Evolutionary conservation across 2,888 invertebrate genomes (phyloP).

Genomic region (Hecatera dysodea): DNA sequence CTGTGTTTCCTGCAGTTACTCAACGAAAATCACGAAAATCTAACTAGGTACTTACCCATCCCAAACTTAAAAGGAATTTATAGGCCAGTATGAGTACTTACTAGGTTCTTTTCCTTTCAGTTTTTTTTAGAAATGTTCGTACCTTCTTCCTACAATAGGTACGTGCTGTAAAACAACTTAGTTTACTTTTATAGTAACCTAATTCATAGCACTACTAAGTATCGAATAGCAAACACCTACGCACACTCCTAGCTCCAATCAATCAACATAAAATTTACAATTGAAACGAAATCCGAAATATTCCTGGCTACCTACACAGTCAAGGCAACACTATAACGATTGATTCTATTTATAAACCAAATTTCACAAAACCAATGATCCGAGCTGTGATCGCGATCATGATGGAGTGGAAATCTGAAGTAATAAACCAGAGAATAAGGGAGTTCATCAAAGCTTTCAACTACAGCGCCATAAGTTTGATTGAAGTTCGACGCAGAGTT

Average conservation of each 20-base stretch:
- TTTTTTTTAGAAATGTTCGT: too few species aligned
- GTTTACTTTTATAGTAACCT: too few species aligned
- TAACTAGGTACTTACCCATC: too few species aligned
- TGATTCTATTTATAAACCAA: constrained; percentile 36
- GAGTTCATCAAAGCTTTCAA: constrained; percentile 65
- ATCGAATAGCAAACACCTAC: constrained; percentile 1
- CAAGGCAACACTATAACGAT: constrained; percentile 3
- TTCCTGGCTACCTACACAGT: neutral
- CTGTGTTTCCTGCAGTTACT: too few species aligned
- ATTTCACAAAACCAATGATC: constrained; percentile 48
- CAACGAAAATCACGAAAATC: too few species aligned
- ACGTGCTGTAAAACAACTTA: too few species aligned
- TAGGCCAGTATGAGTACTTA: too few species aligned
- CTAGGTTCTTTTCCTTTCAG: too few species aligned
- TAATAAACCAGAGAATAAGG: constrained; percentile 53
- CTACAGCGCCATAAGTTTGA: constrained; percentile 68
- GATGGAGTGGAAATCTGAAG: constrained; percentile 58
- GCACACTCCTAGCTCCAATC: neutral
- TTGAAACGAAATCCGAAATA: constrained; percentile 7
- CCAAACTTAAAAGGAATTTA: too few species aligned
- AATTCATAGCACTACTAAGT: neutral
- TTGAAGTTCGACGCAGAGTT: constrained; percentile 68
- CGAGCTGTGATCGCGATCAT: constrained; percentile 51
- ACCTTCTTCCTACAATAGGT: too few species aligned
- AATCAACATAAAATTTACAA: constrained; percentile 28